A percentile compares a stretch with the other conserved stretches of the same genome.
Conservation (phyloP, 2,113 vertebrate genomes). For the Melanerpes aurifrons region DNA sequence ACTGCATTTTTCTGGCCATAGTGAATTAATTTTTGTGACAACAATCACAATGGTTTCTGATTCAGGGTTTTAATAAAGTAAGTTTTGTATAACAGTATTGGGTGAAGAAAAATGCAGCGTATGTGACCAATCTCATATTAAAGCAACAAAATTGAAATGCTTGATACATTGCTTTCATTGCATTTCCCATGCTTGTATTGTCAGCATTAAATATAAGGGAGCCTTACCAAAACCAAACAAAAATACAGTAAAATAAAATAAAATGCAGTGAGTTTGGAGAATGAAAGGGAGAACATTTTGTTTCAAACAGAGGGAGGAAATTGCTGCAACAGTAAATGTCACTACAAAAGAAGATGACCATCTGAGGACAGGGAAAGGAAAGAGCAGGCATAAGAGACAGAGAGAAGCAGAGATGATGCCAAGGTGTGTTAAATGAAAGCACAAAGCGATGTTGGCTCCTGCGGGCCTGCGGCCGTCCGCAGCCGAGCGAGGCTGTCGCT, state of each 20-base stretch:
- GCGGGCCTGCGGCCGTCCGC: background rate
- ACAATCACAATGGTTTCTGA: background rate
- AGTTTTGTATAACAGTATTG: background rate
- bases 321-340: background rate
- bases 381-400: fast-evolving
- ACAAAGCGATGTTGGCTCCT: fast-evolving
- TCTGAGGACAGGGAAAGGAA: background rate
- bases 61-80: background rate
- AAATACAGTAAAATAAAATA: no score
- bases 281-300: background rate
- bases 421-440: fast-evolving
- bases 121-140: background rate
- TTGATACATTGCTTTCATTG: background rate
- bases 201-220: background rate
- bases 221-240: background rate
- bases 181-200: no score
- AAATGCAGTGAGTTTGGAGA: background rate
- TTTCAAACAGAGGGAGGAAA: background rate
- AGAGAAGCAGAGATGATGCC: fast-evolving
- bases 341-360: background rate
- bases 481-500: background rate
- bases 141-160: background rate
- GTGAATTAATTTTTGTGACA: background rate
- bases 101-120: background rate
- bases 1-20: background rate